These are phyloP conservation scores for Bombus turneri DNA, from an alignment of 1,140 invertebrate species.

Conservation along the genomic window DNA sequence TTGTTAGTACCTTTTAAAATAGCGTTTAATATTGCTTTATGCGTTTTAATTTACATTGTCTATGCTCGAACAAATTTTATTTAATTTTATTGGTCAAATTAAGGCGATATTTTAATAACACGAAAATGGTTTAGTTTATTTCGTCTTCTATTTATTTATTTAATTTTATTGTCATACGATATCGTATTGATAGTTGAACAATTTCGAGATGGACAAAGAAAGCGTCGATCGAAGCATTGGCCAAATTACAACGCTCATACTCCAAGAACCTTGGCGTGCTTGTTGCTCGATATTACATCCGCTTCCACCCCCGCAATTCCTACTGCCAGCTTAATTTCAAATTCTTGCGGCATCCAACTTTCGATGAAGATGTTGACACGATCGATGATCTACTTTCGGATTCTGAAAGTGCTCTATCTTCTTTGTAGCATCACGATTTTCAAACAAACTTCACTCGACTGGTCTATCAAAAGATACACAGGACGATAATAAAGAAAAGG, in stretches of 20 bases:
- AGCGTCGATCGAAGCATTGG: neutral
- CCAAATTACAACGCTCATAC: neutral
- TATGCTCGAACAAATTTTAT: no score
- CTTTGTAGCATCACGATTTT: neutral
- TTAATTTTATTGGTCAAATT: no score
- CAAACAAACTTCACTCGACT: neutral
- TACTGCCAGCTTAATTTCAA: conserved; percentile 34
- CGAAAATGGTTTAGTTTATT: no score
- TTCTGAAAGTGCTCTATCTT: neutral
- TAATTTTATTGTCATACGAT: no score
- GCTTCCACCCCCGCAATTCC: neutral
- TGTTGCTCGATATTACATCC: conserved; percentile 42
- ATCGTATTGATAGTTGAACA: neutral
- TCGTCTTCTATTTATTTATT: neutral
- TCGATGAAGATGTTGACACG: conserved; percentile 33
- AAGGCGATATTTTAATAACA: no score
- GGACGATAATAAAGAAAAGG: neutral
- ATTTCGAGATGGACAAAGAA: neutral
- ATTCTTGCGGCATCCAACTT: conserved; percentile 56
- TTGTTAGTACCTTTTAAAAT: neutral
- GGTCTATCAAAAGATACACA: neutral
- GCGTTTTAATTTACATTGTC: no score
- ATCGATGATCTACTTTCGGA: conserved; percentile 63
- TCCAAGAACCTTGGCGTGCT: conserved; percentile 35
- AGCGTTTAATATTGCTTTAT: neutral